phyloP scores from a whole-genome alignment of 2,888 invertebrate genomes.

The Coleophora deauratella region DNA sequence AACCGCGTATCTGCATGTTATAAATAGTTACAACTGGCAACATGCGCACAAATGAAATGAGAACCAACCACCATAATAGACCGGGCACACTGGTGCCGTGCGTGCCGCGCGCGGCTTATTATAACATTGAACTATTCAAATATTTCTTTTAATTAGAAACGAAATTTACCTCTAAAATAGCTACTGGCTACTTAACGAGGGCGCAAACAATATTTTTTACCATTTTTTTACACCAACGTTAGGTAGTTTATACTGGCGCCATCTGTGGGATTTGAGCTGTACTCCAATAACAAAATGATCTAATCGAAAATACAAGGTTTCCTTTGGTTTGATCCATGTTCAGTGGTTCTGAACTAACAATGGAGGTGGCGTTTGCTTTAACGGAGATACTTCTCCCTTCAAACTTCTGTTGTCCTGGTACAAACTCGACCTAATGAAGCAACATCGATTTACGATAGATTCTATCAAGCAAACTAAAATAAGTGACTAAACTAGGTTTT shows the following conservation, averaged over 20 bases:
- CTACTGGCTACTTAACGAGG: no score
- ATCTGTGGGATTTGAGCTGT: neutral
- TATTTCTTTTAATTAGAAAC: neutral
- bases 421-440: slow-evolving; percentile 44
- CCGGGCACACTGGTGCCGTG: no score
- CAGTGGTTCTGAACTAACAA: neutral
- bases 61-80: no score
- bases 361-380: neutral
- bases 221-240: no score
- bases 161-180: neutral
- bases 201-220: no score
- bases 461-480: no score
- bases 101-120: no score
- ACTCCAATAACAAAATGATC: neutral
- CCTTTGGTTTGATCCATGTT: no score
- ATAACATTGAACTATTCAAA: neutral
- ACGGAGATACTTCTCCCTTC: slow-evolving; percentile 5
- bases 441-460: slow-evolving; percentile 30
- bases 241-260: neutral
- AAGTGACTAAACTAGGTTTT: no score
- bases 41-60: neutral
- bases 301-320: no score
- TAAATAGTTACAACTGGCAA: neutral
- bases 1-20: slow-evolving; percentile 17
- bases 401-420: slow-evolving; percentile 32